Evolutionary conservation across 2,888 invertebrate species (phyloP), one percentile per base, ranked within the genome.

Genomic region (Tricholauxania praeusta): DNA sequence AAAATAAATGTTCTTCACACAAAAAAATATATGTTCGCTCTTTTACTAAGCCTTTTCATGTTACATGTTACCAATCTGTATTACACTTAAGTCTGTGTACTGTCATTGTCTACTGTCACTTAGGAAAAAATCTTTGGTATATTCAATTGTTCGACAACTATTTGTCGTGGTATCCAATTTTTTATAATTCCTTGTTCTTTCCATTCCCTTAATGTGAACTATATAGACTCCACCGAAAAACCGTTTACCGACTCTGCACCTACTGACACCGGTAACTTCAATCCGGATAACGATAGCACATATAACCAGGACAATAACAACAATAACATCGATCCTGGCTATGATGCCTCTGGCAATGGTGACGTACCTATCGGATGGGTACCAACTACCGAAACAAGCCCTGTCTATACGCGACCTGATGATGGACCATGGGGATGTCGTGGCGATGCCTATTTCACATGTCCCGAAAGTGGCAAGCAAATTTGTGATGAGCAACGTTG

Each of bases 401-500:
- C 68, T 1, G 65, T 78, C 15, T 77, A 75, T 48, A 74, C 77
- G 12, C 75, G 65, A 2, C 71, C 66, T 62, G 72, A 55, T 68
- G 72, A 68, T 14, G 28, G 28, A 28, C 4, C 63, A 19, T 28
- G 28, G 28, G 79, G 75, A 17, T 87, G 87, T 73, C 84, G 86
- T 6, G 86, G 85, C 10, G 87, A 87, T 77, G 78, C 82, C 66
- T 80, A 80, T 17, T 85, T 80, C 74, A 76, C 71, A 8, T 87
- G 87, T 71, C 53, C 19, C 32, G n/a, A 55, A 15, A 83, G 80
- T 75, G 77, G 80, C 12, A 60, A 52, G 2, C 67, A 72, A 19
- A 83, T 87, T 77, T 87, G 87, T 74, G 84, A 84, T 32, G 83
- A 83, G 12, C 80, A 83, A 74, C 75, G 73, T 22, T 87, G 87